Conservation (phyloP, 2,888 invertebrate species). For the Palloptera scutellata region DNA sequence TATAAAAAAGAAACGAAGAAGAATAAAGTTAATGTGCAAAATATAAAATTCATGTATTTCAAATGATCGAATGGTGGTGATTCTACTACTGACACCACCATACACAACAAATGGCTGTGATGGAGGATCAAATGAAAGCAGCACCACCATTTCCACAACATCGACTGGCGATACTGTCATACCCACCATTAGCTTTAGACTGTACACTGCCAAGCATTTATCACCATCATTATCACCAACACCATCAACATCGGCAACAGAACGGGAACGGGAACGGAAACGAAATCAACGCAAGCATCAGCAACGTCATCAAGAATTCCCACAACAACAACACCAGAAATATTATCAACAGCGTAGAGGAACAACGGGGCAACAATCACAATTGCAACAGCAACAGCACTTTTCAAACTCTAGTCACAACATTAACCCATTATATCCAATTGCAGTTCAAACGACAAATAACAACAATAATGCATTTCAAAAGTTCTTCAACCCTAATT, state of each 20-base stretch:
- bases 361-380: conserved; percentile 15
- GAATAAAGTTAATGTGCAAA: conserved; percentile 30
- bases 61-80: conserved; percentile 66
- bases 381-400: conserved; percentile 3
- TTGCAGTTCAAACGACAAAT: conserved; percentile 9
- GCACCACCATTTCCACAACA: conserved; percentile 55
- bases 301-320: background rate
- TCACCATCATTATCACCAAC: conserved; percentile 28
- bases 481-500: background rate
- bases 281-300: conserved; percentile 21
- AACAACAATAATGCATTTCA: background rate
- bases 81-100: conserved; percentile 65
- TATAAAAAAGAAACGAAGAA: conserved; percentile 18
- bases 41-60: conserved; percentile 46
- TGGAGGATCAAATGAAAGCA: conserved; percentile 53
- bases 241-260: conserved; percentile 21
- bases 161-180: conserved; percentile 62
- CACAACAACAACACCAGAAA: conserved; percentile 17
- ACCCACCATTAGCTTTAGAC: conserved; percentile 43
- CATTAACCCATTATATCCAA: background rate
- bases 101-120: conserved; percentile 60
- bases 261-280: conserved; percentile 26
- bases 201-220: conserved; percentile 29
- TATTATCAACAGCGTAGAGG: background rate
- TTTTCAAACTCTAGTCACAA: conserved; percentile 2